Percentiles rank a stretch among this genome's conserved stretches.
phyloP scores from a whole-genome alignment of 2,797 vertebrate genomes.

The Syndactyla subalaris region DNA sequence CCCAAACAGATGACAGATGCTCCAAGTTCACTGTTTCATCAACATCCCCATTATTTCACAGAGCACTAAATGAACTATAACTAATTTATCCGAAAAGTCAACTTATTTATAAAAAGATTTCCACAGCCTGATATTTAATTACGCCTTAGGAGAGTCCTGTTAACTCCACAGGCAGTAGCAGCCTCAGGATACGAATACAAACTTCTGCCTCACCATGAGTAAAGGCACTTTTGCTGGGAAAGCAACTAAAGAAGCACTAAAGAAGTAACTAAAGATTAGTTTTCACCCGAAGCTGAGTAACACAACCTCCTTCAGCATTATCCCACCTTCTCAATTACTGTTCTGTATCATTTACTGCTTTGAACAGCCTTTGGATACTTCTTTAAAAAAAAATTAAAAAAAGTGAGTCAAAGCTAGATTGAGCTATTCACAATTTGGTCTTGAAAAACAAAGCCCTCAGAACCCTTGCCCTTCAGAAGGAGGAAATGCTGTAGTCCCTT shows the following conservation, averaged over 20 bases:
- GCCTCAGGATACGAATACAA: constrained; percentile 26
- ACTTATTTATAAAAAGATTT: constrained; percentile 15
- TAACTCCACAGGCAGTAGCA: constrained; percentile 54
- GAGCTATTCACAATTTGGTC: constrained; percentile 17
- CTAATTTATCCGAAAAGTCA: constrained; percentile 13
- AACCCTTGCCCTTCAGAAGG: not conserved
- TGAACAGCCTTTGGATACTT: not conserved
- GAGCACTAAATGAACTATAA: constrained; percentile 45
- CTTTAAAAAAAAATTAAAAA: not conserved
- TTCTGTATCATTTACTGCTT: not conserved
- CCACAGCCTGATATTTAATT: constrained; percentile 25
- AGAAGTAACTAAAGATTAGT: constrained; percentile 14
- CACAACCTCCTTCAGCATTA: not conserved
- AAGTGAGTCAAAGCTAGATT: not conserved
- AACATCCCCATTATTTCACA: constrained; percentile 48
- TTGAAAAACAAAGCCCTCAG: constrained; percentile 9
- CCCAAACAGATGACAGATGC: constrained; percentile 27
- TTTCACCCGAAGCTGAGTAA: constrained; percentile 34
- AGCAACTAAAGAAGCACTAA: constrained; percentile 43
- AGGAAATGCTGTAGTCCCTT: not conserved
- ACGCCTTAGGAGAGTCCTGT: constrained; percentile 16
- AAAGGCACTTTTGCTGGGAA: constrained; percentile 68
- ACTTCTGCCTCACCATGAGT: constrained; percentile 57
- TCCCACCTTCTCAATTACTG: not conserved
- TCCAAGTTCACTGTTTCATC: constrained; percentile 25